Evolutionary conservation across 2,797 vertebrate species (phyloP).

Genomic region (Nothura maculosa): DNA sequence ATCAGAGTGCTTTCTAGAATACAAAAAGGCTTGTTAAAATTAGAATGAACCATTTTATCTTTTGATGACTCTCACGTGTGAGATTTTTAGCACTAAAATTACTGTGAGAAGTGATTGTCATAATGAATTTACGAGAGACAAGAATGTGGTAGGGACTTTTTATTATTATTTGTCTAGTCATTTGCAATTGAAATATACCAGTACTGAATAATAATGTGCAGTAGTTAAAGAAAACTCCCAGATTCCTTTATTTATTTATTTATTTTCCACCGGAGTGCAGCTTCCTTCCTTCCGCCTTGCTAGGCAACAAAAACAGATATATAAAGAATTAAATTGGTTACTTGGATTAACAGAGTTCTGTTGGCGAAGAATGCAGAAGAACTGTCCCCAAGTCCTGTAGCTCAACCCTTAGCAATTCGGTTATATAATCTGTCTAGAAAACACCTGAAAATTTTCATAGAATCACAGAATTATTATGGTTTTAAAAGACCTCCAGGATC

Average conservation of each 20-base stretch:
- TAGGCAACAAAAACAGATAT: neutral
- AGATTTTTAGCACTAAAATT: neutral
- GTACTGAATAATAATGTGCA: too few relatives aligned
- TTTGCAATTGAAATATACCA: neutral
- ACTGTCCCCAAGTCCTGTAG: neutral
- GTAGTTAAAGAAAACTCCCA: too few relatives aligned
- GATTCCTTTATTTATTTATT: neutral
- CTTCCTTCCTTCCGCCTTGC: neutral
- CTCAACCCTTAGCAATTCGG: neutral
- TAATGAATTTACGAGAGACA: neutral
- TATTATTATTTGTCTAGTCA: neutral
- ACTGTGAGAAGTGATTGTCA: neutral
- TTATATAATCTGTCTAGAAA: neutral
- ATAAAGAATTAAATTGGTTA: neutral
- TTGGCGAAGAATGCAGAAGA: neutral
- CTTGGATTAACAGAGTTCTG: fast-evolving
- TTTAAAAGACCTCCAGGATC: too few relatives aligned
- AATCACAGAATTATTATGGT: too few relatives aligned
- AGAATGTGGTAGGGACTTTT: neutral
- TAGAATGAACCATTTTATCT: neutral
- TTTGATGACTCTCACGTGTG: neutral
- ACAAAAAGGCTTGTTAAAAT: neutral
- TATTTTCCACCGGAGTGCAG: neutral
- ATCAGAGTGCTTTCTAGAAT: neutral
- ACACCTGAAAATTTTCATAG: neutral